A percentile compares a stretch with the other conserved stretches of the same genome.
Conservation (phyloP, 1,140 invertebrate genomes). For the Anthonomus grandis region DNA sequence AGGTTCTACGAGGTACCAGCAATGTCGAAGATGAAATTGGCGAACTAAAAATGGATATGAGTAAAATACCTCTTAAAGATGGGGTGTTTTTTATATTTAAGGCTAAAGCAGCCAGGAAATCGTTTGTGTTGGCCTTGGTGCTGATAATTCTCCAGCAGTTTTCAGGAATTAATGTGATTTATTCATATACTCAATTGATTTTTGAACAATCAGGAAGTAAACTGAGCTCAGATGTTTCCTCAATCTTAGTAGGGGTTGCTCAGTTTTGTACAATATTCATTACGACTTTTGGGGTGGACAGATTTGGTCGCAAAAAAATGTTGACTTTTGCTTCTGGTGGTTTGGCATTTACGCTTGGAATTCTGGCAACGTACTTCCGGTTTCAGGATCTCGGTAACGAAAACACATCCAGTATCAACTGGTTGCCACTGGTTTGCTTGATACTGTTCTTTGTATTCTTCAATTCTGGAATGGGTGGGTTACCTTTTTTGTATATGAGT, state of each 20-base stretch:
- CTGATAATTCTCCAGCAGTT: conserved; percentile 70
- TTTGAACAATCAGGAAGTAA: conserved; percentile 59
- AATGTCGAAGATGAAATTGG: conserved; percentile 49
- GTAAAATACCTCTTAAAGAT: conserved; percentile 11
- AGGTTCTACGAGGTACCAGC: background rate
- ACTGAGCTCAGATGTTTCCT: conserved; percentile 56
- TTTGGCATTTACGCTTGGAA: conserved; percentile 46
- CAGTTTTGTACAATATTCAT: conserved; percentile 62
- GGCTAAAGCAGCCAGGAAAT: conserved; percentile 55
- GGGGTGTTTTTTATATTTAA: conserved; percentile 53
- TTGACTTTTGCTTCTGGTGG: conserved; percentile 65
- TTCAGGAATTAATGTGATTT: conserved; percentile 74
- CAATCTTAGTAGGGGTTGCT: conserved; percentile 75
- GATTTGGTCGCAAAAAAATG: conserved; percentile 65
- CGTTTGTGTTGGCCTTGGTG: conserved; percentile 63
- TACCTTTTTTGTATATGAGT: conserved; percentile 79
- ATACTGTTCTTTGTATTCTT: conserved; percentile 28
- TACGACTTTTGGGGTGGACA: conserved; percentile 69
- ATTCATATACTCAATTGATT: conserved; percentile 73
- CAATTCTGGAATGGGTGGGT: conserved; percentile 64
- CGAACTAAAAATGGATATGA: conserved; percentile 51
- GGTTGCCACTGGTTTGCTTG: conserved; percentile 29
- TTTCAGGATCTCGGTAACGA: conserved; percentile 12
- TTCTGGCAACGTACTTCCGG: conserved; percentile 29
- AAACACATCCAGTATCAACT: conserved; percentile 19